Evolutionary conservation across 1,140 invertebrate genomes (phyloP).

Genomic region (Stenopsyche tienmushanensis): DNA sequence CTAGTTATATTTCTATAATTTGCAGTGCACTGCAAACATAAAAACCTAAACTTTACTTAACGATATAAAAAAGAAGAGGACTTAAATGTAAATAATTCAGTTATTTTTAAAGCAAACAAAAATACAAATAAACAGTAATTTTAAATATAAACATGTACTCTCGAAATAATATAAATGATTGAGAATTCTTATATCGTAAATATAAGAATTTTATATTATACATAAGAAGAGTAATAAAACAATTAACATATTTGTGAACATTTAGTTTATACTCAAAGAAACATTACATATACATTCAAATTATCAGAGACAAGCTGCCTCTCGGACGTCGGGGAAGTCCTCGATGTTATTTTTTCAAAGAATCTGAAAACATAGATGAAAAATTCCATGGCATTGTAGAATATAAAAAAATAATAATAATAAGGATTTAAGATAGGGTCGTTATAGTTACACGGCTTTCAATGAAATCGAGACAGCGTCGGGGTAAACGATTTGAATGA

Average conservation of each 20-base stretch:
- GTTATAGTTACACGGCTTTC: too few relatives aligned
- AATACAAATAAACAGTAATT: too few relatives aligned
- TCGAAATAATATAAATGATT: too few relatives aligned
- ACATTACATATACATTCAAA: neutral
- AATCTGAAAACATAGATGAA: constrained; percentile 37
- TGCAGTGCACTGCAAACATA: too few relatives aligned
- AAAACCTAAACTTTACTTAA: too few relatives aligned
- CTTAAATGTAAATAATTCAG: too few relatives aligned
- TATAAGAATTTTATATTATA: neutral
- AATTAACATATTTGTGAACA: constrained; percentile 3
- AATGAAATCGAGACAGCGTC: too few relatives aligned
- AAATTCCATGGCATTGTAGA: constrained; percentile 35
- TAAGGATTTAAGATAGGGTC: neutral
- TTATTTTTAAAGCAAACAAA: too few relatives aligned
- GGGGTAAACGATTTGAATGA: too few relatives aligned
- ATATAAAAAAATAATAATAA: constrained; percentile 13
- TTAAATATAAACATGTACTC: too few relatives aligned
- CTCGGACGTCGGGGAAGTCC: neutral
- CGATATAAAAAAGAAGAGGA: too few relatives aligned
- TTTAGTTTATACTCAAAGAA: constrained; percentile 3
- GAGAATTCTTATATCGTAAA: neutral
- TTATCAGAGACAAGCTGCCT: neutral
- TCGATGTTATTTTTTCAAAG: constrained; percentile 8
- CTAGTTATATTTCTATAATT: too few relatives aligned
- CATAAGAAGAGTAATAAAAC: neutral